Evolutionary conservation across 2,797 vertebrate genomes (phyloP), one percentile per base, ranked within the genome.

Genomic region (Tenualosa ilisha): DNA sequence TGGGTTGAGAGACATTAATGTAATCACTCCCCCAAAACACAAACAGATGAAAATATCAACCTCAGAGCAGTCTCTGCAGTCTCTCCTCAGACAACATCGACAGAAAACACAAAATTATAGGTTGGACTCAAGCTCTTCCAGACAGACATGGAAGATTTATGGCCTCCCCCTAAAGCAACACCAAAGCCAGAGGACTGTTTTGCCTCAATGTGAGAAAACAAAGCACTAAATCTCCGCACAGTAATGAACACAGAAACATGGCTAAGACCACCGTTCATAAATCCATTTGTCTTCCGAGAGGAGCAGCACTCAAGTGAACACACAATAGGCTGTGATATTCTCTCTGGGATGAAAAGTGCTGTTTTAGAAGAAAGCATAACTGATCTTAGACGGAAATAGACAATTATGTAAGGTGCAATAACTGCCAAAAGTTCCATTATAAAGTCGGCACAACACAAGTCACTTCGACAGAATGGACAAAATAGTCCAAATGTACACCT

Each of bases 171-270:
- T 46, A 8, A 46, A 46, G 40, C 72, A 79, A 1, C 72, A 79
- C 37, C 17, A 79, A 79, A 22, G 15, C 72, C 37, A 46, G 12
- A 75, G 17, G 4, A 43, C 17, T 22, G 72, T 79, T 79, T 43
- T 46, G 72, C 40, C 37, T 79, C 72, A 40, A 79, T 46, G 15
- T 31, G 26, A 31, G n/a, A 72, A 72, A 72, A 79, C 72, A 79
- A 79, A 79, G 37, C 40, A 79, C 72, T 79, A 79, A 79, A 79
- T 46, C 72, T 79, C 37, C 40, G 46, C 40, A 79, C 72, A 22
- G 72, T 79, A 46, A 79, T 79, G 37, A 46, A 79, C 37, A 79
- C 72, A 79, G 40, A 79, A 79, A 46, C 37, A 79, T 79, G 72
- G 17, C 72, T 40, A 79, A 22, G 20, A 56, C 46, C 17, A 9